These are phyloP conservation scores for Menidia menidia DNA, from an alignment of 2,797 vertebrate species.

Conservation along the genomic window DNA sequence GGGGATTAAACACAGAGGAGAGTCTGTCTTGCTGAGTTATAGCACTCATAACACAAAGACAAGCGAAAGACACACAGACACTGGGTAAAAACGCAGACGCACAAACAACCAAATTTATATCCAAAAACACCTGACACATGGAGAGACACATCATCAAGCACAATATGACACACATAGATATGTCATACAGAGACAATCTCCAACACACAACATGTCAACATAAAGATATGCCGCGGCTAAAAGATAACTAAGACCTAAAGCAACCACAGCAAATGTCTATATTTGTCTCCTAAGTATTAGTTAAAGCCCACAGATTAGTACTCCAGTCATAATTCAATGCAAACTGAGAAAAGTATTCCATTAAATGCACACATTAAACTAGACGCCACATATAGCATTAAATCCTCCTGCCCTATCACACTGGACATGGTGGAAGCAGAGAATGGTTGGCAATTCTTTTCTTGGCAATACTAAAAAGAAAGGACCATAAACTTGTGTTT, in stretches of 20 bases:
- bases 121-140: slow-evolving; percentile 35
- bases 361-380: neutral
- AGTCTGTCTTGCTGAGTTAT: slow-evolving; percentile 83
- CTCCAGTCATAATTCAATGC: too few species aligned
- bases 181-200: slow-evolving; percentile 11
- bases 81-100: slow-evolving; percentile 21
- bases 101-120: slow-evolving; percentile 33
- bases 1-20: slow-evolving; percentile 81
- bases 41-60: slow-evolving; percentile 82
- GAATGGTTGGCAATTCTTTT: neutral
- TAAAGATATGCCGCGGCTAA: slow-evolving; percentile 6
- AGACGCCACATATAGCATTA: neutral
- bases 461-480: neutral
- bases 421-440: neutral
- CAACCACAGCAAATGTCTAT: neutral
- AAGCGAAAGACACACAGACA: slow-evolving; percentile 48
- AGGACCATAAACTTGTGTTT: slow-evolving; percentile 1
- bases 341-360: too few species aligned
- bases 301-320: neutral
- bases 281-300: neutral
- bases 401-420: neutral
- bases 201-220: slow-evolving; percentile 13
- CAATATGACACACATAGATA: slow-evolving; percentile 32
- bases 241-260: slow-evolving; percentile 12
- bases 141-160: slow-evolving; percentile 42